Conservation (phyloP, 2,797 vertebrate species). For the Cryptoblepharus egeriae region DNA sequence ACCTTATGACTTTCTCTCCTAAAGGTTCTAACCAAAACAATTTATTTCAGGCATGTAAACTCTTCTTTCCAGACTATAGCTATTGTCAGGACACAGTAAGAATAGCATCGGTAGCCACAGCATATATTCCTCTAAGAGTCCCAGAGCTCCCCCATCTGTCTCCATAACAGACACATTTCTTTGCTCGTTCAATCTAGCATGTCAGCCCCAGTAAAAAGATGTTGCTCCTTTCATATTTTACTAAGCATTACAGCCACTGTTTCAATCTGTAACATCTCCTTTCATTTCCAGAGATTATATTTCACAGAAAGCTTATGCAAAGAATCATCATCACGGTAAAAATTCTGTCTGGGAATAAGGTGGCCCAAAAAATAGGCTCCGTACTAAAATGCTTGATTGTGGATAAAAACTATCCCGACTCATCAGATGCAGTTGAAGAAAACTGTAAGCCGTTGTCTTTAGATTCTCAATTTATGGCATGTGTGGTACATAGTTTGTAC, state of each 20-base stretch:
- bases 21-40: conserved; percentile 85
- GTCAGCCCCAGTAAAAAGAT: conserved; percentile 57
- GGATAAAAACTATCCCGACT: conserved; percentile 35
- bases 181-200: conserved; percentile 62
- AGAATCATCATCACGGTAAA: conserved; percentile 38
- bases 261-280: conserved; percentile 42
- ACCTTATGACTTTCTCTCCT: conserved; percentile 83
- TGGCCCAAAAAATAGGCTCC: neutral
- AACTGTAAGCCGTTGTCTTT: conserved; percentile 9
- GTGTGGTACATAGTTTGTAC: neutral
- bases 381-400: neutral
- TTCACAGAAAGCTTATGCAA: conserved; percentile 40
- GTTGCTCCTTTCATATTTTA: conserved; percentile 45
- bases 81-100: conserved; percentile 69
- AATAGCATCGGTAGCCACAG: conserved; percentile 43
- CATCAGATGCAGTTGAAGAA: conserved; percentile 24
- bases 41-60: conserved; percentile 83
- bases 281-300: conserved; percentile 26
- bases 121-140: conserved; percentile 69
- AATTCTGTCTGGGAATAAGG: conserved; percentile 2
- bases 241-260: conserved; percentile 51
- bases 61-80: conserved; percentile 72
- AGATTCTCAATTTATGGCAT: neutral
- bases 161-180: conserved; percentile 68
- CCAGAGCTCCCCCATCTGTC: conserved; percentile 84